Evolutionary conservation across 2,113 vertebrate genomes (phyloP).

Genomic region (Entomyzon cyanotis): DNA sequence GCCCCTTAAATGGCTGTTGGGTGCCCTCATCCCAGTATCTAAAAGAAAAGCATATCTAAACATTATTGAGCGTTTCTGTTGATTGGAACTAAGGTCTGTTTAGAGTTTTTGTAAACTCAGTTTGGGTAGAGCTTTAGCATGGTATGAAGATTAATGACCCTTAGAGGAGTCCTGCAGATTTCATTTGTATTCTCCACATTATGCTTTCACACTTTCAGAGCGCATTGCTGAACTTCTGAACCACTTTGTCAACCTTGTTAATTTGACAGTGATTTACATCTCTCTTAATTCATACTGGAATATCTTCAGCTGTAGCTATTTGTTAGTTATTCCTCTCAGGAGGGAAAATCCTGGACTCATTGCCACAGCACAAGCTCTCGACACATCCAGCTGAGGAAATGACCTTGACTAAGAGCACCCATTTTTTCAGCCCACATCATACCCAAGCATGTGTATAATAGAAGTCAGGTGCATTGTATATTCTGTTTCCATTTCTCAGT

Average conservation of each 20-base stretch:
- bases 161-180: constrained; percentile 22
- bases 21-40: neutral
- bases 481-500: neutral
- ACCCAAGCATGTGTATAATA: neutral
- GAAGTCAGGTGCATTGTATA: neutral
- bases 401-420: neutral
- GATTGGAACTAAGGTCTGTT: neutral
- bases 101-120: neutral
- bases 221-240: constrained; percentile 44
- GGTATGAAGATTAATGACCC: constrained; percentile 43
- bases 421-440: neutral
- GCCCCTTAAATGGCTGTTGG: neutral
- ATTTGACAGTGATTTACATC: constrained; percentile 58
- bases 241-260: constrained; percentile 38
- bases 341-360: neutral
- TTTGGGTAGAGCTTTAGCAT: neutral
- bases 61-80: neutral
- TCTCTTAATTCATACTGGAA: constrained; percentile 29
- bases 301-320: neutral
- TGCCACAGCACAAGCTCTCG: neutral
- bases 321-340: neutral
- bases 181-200: neutral
- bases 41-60: neutral
- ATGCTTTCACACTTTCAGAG: constrained; percentile 23
- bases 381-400: neutral